Base-by-base conservation (phyloP, 1,140 invertebrate species). In the Trialeurodes vaporariorum region DNA sequence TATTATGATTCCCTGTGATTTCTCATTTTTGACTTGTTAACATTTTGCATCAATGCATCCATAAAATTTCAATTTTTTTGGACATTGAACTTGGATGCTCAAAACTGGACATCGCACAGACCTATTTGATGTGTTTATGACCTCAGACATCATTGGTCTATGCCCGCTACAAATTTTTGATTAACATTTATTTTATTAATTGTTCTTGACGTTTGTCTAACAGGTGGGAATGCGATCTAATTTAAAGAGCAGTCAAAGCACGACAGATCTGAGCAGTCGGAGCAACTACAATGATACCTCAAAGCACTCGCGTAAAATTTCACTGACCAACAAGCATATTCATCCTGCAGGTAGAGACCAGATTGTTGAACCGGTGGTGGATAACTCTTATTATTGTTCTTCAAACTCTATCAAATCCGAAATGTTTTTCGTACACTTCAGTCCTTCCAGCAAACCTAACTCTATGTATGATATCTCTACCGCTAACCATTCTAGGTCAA, bases 181-280 rank as follows among this genome's bases (percentile, higher is more conserved):
- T 68, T n/a, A 24, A 64, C 17, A 63, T 40, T 65, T 27, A 49
- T 64, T 69, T 72, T 64, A 22, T 25, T 61, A 59, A 25, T 2
- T 27, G 58, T 67, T 49, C 58, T 65, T 24, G 49, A 27, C 66
- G 70, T 70, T 34, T 69, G 62, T 69, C 70, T 73, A 77, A 67
- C 74, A 91, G 89, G 86, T 90, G 70, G 87, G 88, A 65, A 87
- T 87, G 76, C 83, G 82, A 73, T 87, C 86, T 67, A 86, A 82
- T 60, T 79, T 94, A 64, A 91, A 90, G 79, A 85, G 86, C 69
- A 93, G 91, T 78, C 91, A 93, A 77, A 90, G 87, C 73, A 90
- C 89, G 68, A 85, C 86, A 67, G 89, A 91, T 75, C 77, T 91
- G 34, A 87, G 83, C 73, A n/a, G n/a, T n/a, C 79, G 81, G 85